Conservation (phyloP, 2,113 vertebrate species). For the Epinephelus lanceolatus region DNA sequence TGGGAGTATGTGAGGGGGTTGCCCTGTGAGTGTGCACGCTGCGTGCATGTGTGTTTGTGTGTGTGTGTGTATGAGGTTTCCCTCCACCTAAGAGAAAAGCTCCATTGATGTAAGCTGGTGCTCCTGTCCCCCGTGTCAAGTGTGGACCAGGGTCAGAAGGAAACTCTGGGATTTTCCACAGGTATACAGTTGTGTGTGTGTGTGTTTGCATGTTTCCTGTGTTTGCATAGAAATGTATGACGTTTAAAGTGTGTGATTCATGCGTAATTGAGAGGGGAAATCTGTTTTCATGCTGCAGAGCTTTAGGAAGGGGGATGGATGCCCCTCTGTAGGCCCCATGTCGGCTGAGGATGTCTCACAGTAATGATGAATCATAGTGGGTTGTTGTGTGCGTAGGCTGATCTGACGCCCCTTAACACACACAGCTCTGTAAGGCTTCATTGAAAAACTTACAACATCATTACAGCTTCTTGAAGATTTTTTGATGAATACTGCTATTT, state of each 20-base stretch:
- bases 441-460: neutral
- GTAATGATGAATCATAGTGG: conserved; percentile 11
- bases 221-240: conserved; percentile 74
- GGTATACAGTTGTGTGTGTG: conserved; percentile 37
- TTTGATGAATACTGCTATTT: neutral
- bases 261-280: conserved; percentile 78
- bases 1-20: conserved; percentile 76
- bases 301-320: conserved; percentile 1
- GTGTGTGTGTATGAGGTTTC: conserved; percentile 72
- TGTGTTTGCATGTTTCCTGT: conserved; percentile 62
- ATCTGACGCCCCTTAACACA: conserved; percentile 11
- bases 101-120: conserved; percentile 79
- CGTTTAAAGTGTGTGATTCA: conserved; percentile 74
- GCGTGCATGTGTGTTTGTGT: conserved; percentile 14
- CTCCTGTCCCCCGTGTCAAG: conserved; percentile 74
- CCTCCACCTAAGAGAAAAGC: conserved; percentile 83
- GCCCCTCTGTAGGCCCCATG: conserved; percentile 6
- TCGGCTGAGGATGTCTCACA: conserved; percentile 10
- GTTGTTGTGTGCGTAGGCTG: neutral
- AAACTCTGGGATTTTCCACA: conserved; percentile 82
- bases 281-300: conserved; percentile 76
- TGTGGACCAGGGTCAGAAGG: conserved; percentile 74
- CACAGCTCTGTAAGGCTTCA: neutral
- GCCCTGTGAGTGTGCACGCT: conserved; percentile 59
- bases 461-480: neutral